These are phyloP conservation scores for Conomelus anceps DNA, from an alignment of 2,888 invertebrate species.

Conservation along the genomic window DNA sequence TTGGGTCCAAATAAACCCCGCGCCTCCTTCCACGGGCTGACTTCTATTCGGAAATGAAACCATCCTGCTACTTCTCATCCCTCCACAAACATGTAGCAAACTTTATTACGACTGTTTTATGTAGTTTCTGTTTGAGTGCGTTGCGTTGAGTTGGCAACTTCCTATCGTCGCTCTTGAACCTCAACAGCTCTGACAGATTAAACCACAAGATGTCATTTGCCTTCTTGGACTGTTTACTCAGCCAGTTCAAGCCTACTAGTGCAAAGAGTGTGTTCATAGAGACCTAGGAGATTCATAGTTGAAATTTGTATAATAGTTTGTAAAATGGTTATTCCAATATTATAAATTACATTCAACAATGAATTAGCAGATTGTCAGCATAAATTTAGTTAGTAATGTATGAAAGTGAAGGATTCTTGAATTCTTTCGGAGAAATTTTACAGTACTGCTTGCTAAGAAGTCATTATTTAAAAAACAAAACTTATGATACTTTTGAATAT, in stretches of 20 bases:
- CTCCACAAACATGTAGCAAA: neutral
- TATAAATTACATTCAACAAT: too few species aligned
- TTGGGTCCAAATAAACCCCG: neutral
- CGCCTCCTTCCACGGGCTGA: too few species aligned
- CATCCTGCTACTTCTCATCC: neutral
- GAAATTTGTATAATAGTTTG: neutral
- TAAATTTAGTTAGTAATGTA: too few species aligned
- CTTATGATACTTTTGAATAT: too few species aligned
- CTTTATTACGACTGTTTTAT: neutral
- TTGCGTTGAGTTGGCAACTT: neutral
- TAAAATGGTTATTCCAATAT: too few species aligned
- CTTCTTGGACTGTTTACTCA: neutral
- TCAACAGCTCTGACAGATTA: neutral
- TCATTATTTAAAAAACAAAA: too few species aligned
- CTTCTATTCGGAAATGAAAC: neutral
- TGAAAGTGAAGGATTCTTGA: too few species aligned
- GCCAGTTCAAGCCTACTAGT: neutral
- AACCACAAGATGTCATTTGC: neutral
- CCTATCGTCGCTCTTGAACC: neutral
- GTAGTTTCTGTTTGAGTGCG: neutral
- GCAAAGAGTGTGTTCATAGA: neutral
- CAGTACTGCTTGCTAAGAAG: too few species aligned
- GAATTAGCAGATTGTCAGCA: too few species aligned
- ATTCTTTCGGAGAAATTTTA: too few species aligned
- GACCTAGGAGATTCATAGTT: neutral